phyloP scores from a whole-genome alignment of 1,140 invertebrate species.

The Cydia amplana region DNA sequence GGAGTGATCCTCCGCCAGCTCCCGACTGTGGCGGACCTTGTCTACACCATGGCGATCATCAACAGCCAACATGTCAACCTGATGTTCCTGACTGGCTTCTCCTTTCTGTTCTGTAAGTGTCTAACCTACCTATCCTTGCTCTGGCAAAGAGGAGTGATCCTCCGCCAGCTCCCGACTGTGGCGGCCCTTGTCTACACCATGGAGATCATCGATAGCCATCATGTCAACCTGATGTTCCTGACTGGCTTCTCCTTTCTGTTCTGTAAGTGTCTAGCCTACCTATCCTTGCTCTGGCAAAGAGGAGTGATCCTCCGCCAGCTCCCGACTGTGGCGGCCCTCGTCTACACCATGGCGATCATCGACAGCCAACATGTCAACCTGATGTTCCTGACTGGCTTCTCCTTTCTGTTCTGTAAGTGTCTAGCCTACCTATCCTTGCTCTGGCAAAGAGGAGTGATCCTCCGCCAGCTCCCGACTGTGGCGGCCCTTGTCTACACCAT shows the following conservation, averaged over 20 bases:
- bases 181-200: slow-evolving; percentile 65
- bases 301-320: slow-evolving; percentile 61
- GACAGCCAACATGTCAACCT: slow-evolving; percentile 54
- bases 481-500: no score
- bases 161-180: slow-evolving; percentile 63
- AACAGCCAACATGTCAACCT: slow-evolving; percentile 54
- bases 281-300: no score
- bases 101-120: slow-evolving; percentile 56
- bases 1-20: slow-evolving; percentile 61
- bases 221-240: slow-evolving; percentile 57
- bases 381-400: slow-evolving; percentile 59
- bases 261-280: slow-evolving; percentile 37
- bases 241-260: slow-evolving; percentile 62
- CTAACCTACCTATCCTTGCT: background rate
- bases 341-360: slow-evolving; percentile 64
- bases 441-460: no score
- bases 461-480: no score
- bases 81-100: slow-evolving; percentile 59
- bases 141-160: slow-evolving; percentile 58
- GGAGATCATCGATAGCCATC: slow-evolving; percentile 53
- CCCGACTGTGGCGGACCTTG: slow-evolving; percentile 59
- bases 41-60: slow-evolving; percentile 64
- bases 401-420: slow-evolving; percentile 56
- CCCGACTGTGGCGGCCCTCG: slow-evolving; percentile 59
- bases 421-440: background rate